These are phyloP conservation scores for Acanthopagrus latus DNA, from an alignment of 2,797 vertebrate genomes.

Conservation along the genomic window DNA sequence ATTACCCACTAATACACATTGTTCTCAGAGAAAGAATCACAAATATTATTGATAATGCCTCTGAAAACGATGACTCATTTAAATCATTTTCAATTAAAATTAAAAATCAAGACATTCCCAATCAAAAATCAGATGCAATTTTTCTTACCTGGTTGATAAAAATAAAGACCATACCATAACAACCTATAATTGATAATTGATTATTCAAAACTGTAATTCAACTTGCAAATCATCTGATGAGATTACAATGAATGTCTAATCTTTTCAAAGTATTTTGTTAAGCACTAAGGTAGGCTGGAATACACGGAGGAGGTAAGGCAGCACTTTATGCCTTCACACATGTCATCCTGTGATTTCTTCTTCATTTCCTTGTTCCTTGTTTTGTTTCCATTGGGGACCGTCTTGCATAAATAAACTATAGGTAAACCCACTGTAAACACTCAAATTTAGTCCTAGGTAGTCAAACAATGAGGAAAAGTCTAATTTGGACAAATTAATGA, in stretches of 20 bases:
- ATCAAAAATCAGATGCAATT: background rate
- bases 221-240: too few relatives aligned
- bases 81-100: too few relatives aligned
- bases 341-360: background rate
- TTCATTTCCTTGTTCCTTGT: slow-evolving; percentile 26
- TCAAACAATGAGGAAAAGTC: slow-evolving; percentile 18
- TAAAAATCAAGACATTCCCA: too few relatives aligned
- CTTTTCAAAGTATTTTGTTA: background rate
- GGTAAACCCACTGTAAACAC: background rate
- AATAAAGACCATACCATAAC: background rate
- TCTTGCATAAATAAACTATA: slow-evolving; percentile 7
- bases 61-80: too few relatives aligned
- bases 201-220: too few relatives aligned
- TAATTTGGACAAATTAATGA: slow-evolving; percentile 8
- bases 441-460: background rate
- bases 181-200: background rate
- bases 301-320: background rate
- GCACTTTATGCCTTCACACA: background rate
- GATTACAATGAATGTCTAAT: too few relatives aligned
- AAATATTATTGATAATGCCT: too few relatives aligned
- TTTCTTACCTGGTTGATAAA: background rate
- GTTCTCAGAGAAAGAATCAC: too few relatives aligned
- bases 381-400: background rate
- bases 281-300: background rate
- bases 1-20: too few relatives aligned